phyloP scores from a whole-genome alignment of 2,113 vertebrate genomes.

The Ptilorrhoa leucosticta region DNA sequence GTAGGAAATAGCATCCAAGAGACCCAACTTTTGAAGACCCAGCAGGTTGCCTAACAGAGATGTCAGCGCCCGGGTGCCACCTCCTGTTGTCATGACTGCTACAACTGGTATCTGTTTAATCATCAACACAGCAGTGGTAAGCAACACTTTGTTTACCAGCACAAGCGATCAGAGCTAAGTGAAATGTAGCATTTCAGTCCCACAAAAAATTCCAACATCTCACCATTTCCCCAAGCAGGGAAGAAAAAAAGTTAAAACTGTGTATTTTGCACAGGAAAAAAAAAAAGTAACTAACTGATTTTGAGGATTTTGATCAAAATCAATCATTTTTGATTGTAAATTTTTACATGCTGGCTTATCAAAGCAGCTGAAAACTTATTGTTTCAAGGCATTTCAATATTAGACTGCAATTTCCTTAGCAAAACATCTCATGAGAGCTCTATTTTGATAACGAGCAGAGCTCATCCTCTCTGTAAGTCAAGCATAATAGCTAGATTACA shows the following conservation, averaged over 20 bases:
- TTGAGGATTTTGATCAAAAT: background rate
- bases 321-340: background rate
- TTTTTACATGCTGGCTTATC: background rate
- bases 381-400: background rate
- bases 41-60: slow-evolving; percentile 76
- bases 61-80: slow-evolving; percentile 81
- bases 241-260: background rate
- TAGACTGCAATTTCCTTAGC: background rate
- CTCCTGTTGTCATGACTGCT: slow-evolving; percentile 83
- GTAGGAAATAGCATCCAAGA: slow-evolving; percentile 81
- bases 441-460: background rate
- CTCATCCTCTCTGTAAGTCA: background rate
- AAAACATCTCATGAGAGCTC: background rate
- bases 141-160: background rate
- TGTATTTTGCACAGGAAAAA: background rate
- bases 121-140: background rate
- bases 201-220: background rate
- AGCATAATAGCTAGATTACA: background rate
- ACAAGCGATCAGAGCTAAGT: background rate
- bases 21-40: slow-evolving; percentile 78
- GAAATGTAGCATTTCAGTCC: background rate
- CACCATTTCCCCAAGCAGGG: background rate
- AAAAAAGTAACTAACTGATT: background rate
- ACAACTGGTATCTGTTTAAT: slow-evolving; percentile 78
- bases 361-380: background rate